Evolutionary conservation across 2,113 vertebrate genomes (phyloP).

Genomic region (Turnix velox): DNA sequence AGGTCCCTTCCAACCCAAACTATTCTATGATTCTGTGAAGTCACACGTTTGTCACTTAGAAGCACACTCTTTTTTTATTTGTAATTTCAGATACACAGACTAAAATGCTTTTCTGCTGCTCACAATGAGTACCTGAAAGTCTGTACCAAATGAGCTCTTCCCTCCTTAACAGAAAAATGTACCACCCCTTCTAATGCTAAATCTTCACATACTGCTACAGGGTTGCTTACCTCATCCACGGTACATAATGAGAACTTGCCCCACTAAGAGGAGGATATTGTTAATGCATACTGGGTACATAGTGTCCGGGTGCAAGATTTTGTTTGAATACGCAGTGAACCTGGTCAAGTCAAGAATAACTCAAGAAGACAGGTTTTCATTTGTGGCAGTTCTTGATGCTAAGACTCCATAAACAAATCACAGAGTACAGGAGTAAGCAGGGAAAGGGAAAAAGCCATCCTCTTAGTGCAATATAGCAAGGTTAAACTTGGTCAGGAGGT

Average conservation of each 20-base stretch:
- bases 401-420: neutral
- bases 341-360: neutral
- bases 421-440: neutral
- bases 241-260: neutral
- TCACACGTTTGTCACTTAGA: neutral
- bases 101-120: neutral
- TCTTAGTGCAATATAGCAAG: neutral
- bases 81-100: neutral
- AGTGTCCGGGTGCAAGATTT: neutral
- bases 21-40: no score
- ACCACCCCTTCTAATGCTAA: neutral
- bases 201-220: neutral
- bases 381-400: neutral
- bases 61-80: neutral
- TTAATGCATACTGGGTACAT: neutral
- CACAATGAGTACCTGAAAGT: neutral
- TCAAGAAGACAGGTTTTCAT: neutral
- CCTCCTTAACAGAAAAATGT: neutral
- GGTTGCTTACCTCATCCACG: neutral
- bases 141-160: neutral
- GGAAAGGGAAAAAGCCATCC: neutral
- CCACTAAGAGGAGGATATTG: neutral
- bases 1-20: no score
- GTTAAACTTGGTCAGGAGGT: neutral
- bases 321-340: accelerated